These are phyloP conservation scores for Chironomus tentans DNA, from an alignment of 2,888 invertebrate species.

Conservation along the genomic window DNA sequence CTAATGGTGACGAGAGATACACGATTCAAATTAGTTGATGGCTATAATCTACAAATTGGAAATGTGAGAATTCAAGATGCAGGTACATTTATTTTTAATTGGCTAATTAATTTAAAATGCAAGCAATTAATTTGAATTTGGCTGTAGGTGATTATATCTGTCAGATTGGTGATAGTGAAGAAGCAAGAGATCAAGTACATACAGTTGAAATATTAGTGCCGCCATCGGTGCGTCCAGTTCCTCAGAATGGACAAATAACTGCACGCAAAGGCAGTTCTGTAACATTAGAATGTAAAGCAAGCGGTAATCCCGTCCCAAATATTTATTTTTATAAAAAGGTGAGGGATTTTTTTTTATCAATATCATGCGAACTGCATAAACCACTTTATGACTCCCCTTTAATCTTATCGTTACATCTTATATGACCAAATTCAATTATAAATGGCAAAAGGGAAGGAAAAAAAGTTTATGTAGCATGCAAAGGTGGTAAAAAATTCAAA, in stretches of 20 bases:
- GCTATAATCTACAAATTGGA: slow-evolving; percentile 60
- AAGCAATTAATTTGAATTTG: no score
- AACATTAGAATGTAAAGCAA: slow-evolving; percentile 59
- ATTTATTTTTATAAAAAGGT: slow-evolving; percentile 62
- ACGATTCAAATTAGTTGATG: slow-evolving; percentile 56
- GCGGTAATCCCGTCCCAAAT: slow-evolving; percentile 63
- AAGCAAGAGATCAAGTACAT: slow-evolving; percentile 56
- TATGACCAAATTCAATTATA: not conserved
- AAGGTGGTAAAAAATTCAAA: not conserved
- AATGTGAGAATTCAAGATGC: slow-evolving; percentile 63
- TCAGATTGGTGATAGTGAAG: slow-evolving; percentile 57
- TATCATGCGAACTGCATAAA: no score
- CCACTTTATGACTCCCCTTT: not conserved
- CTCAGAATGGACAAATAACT: slow-evolving; percentile 57
- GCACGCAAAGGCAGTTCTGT: slow-evolving; percentile 59
- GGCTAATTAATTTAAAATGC: no score
- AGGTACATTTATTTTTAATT: slow-evolving; percentile 33
- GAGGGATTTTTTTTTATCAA: not conserved
- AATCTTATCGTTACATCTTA: not conserved
- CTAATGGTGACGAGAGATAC: slow-evolving; percentile 61
- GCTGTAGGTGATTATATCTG: slow-evolving; percentile 55
- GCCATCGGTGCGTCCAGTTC: slow-evolving; percentile 56
- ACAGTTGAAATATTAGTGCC: slow-evolving; percentile 58
- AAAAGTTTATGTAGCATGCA: not conserved
- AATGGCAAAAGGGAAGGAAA: no score